These are phyloP conservation scores for Spodoptera littoralis DNA, from an alignment of 2,888 invertebrate species.

Conservation along the genomic window DNA sequence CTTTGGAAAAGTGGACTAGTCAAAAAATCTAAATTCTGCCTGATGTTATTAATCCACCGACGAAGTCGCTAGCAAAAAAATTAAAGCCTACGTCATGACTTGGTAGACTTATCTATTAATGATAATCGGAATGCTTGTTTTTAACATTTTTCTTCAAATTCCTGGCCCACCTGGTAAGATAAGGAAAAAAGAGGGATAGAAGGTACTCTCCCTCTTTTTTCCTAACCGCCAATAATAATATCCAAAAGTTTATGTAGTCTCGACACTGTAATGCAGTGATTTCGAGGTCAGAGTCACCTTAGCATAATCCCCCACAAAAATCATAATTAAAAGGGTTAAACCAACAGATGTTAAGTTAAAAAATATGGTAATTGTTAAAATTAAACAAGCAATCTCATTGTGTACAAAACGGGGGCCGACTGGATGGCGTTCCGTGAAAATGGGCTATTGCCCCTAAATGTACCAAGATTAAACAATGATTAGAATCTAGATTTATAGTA, in stretches of 20 bases:
- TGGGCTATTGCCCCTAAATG: slow-evolving; percentile 79
- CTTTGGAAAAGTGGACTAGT: too few relatives aligned
- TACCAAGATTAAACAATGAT: slow-evolving; percentile 79
- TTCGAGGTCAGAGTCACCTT: slow-evolving; percentile 21
- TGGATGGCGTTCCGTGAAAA: slow-evolving; percentile 74
- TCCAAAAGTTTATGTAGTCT: slow-evolving; percentile 20
- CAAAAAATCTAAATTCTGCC: too few relatives aligned
- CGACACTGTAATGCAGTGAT: slow-evolving; percentile 24
- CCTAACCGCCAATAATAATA: background rate
- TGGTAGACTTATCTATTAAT: too few relatives aligned
- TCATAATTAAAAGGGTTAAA: slow-evolving; percentile 72
- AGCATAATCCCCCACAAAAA: slow-evolving; percentile 49
- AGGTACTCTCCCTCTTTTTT: background rate
- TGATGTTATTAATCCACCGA: too few relatives aligned
- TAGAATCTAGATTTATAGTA: slow-evolving; percentile 82
- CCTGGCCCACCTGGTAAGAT: too few relatives aligned
- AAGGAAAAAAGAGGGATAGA: too few relatives aligned
- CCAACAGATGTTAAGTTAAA: slow-evolving; percentile 75
- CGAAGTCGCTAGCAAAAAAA: too few relatives aligned
- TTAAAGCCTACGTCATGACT: too few relatives aligned
- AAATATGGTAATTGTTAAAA: slow-evolving; percentile 81
- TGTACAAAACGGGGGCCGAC: slow-evolving; percentile 72
- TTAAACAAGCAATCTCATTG: slow-evolving; percentile 80
- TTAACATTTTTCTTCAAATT: too few relatives aligned
- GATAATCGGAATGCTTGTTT: too few relatives aligned